A percentile compares a stretch with the other conserved stretches of the same genome.
Evolutionary conservation across 2,113 vertebrate genomes (phyloP).

Genomic region (Siniperca knerii): DNA sequence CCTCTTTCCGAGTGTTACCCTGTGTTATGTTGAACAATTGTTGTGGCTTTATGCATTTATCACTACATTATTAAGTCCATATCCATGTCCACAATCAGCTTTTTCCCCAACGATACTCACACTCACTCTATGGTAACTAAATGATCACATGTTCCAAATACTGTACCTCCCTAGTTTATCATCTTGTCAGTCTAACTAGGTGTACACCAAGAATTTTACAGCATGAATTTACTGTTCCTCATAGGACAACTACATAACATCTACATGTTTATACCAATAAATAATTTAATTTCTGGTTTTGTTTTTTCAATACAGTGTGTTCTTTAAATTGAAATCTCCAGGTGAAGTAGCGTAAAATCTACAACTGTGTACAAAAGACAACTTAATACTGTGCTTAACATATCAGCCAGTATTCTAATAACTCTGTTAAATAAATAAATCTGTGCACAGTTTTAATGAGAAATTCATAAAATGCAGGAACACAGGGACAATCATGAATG

Average conservation of each 20-base stretch:
- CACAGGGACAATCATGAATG: background rate
- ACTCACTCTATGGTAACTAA: conserved; percentile 10
- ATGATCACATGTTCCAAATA: conserved; percentile 1
- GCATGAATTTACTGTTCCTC: conserved; percentile 61
- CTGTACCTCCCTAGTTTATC: conserved; percentile 12
- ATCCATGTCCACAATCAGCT: conserved; percentile 69
- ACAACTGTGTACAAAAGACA: background rate
- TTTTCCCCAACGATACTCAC: conserved; percentile 23
- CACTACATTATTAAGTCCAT: conserved; percentile 55
- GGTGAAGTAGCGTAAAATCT: background rate
- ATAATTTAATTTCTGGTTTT: conserved; percentile 76
- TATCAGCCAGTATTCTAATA: background rate
- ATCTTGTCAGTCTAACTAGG: conserved; percentile 27
- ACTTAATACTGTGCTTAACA: background rate
- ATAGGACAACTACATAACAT: conserved; percentile 68
- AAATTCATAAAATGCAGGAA: background rate
- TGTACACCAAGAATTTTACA: conserved; percentile 37
- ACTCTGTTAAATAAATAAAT: too few species aligned
- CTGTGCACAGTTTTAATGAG: background rate
- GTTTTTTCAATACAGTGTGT: conserved; percentile 48
- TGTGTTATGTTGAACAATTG: conserved; percentile 56
- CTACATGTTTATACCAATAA: conserved; percentile 82
- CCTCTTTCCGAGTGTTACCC: conserved; percentile 29
- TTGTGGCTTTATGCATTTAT: conserved; percentile 50
- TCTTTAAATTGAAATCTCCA: conserved; percentile 24